Base-by-base conservation (phyloP, 2,888 invertebrate species). In the Parascotia fuliginaria region DNA sequence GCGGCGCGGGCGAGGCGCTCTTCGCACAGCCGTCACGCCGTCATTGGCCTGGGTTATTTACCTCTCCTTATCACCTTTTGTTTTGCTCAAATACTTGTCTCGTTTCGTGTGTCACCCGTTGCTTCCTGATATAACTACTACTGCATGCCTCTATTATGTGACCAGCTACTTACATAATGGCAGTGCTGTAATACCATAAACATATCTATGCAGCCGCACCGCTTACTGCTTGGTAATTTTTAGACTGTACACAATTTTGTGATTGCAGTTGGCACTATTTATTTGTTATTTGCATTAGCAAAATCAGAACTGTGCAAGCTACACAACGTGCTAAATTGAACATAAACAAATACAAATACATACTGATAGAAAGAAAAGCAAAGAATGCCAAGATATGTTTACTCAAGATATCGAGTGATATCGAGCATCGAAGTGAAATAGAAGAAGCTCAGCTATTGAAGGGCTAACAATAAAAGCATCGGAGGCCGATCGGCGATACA, bases 11-110 rank as follows among this genome's bases (percentile, higher is more conserved):
- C 65, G 63, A 72, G 66, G 51, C 54, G 65, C 61, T 53, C 66
- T 43, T 68, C 56, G 60, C 73, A 68, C 63, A 41, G 63, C 65
- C 73, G 73, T 84, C 85, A 83, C 83, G 83, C 82, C 86, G 85
- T 84, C 89, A 88, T 88, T 87, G 84, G 86, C 84, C 81, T 87
- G 87, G 90, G 90, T 90, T 91, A 85, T 91, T 91, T 90, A 90
- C 90, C 90, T 87, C 86, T 83, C 63, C 89, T 90, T 91, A 90
- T 90, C 89, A 89, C 89, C 89, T 90, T 89, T 91, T 90, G 90
- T 90, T 90, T 89, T 88, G 88, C 86, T 87, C 82, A 85, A 87
- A 86, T 85, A 86, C 84, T 83, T 79, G 76, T 77, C 79, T 81
- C 77, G 79, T 82, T 84, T 75, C 70, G 75, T 75, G 48, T 59